Conservation (phyloP, 2,113 vertebrate genomes). For the Nansenia antarctica region DNA sequence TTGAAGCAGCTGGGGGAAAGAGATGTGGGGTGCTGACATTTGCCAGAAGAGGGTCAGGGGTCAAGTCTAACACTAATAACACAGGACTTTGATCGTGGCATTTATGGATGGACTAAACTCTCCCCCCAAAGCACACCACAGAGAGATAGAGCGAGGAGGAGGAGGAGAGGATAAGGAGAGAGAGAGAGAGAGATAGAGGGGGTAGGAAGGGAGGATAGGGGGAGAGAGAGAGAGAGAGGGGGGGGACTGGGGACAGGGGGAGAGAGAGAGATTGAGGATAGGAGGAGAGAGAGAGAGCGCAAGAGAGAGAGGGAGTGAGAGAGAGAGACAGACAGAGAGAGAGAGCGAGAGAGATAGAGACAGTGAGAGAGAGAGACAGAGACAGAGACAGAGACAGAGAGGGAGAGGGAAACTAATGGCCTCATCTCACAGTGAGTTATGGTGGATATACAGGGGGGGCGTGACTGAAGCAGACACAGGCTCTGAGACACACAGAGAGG, state of each 20-base stretch:
- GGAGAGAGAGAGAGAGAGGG: too few species aligned
- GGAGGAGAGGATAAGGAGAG: background rate
- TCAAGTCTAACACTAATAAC: constrained; percentile 92
- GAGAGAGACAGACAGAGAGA: background rate
- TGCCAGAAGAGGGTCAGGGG: constrained; percentile 80
- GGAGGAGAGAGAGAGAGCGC: too few species aligned
- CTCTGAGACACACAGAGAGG: background rate
- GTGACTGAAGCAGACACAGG: background rate
- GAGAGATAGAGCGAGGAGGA: constrained; percentile 1
- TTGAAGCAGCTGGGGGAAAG: constrained; percentile 90
- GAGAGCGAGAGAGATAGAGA: too few species aligned
- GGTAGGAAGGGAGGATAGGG: too few species aligned
- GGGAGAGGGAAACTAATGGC: background rate
- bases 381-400: background rate
- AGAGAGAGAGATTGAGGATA: too few species aligned
- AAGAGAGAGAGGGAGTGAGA: background rate
- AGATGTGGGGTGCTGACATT: constrained; percentile 76
- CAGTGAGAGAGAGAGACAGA: too few species aligned
- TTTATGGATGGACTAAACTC: constrained; percentile 90
- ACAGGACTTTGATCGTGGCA: constrained; percentile 90
- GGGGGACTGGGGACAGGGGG: too few species aligned
- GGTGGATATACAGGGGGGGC: background rate
- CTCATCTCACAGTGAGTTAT: too few species aligned
- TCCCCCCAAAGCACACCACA: constrained; percentile 74
- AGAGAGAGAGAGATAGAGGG: constrained; percentile 1